Evolutionary conservation across 2,888 invertebrate species (phyloP).

Genomic region (Drosophila prostipennis): DNA sequence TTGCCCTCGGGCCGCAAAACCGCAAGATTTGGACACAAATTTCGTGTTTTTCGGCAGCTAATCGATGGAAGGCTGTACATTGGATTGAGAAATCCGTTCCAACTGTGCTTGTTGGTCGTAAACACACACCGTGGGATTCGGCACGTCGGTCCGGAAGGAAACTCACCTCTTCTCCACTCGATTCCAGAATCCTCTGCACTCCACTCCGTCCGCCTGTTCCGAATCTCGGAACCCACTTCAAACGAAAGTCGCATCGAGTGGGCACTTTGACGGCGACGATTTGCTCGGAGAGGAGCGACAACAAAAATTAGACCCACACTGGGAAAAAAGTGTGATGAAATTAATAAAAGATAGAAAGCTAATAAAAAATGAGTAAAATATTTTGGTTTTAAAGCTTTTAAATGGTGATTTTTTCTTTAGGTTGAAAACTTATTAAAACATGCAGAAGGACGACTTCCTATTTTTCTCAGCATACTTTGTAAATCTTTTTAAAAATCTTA

Average conservation of each 20-base stretch:
- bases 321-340: background rate
- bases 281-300: conserved; percentile 65
- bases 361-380: background rate
- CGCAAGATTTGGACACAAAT: conserved; percentile 61
- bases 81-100: conserved; percentile 48
- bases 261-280: conserved; percentile 73
- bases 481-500: too few relatives aligned
- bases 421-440: too few relatives aligned
- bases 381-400: too few relatives aligned
- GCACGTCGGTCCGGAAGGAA: conserved; percentile 41
- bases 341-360: background rate
- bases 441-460: too few relatives aligned
- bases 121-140: conserved; percentile 84
- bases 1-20: conserved; percentile 47
- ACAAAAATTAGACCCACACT: conserved; percentile 69
- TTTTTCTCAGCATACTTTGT: too few relatives aligned
- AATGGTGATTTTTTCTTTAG: too few relatives aligned
- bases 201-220: conserved; percentile 31
- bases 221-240: conserved; percentile 55
- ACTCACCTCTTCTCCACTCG: conserved; percentile 24
- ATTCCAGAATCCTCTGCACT: conserved; percentile 6
- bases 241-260: conserved; percentile 68
- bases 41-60: conserved; percentile 58
- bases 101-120: conserved; percentile 83
- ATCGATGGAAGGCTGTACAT: conserved; percentile 40